A percentile compares a stretch with the other conserved stretches of the same genome.
Conservation (phyloP, 2,888 invertebrate species). For the Drepana falcataria region DNA sequence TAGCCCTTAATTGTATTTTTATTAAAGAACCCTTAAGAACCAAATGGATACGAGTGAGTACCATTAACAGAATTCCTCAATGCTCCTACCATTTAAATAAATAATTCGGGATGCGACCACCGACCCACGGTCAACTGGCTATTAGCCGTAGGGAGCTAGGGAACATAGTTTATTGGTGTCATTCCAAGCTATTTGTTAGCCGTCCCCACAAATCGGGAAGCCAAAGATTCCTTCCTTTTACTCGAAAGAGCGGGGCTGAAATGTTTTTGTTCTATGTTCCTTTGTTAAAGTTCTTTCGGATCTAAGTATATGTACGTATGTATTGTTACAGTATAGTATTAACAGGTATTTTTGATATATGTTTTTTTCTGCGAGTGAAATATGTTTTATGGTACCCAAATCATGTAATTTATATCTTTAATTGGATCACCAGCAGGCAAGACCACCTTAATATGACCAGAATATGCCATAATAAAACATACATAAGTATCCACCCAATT, state of each 20-base stretch:
- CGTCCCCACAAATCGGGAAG: conserved; percentile 38
- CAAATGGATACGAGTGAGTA: conserved; percentile 22
- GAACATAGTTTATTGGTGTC: conserved; percentile 64
- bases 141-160: conserved; percentile 67
- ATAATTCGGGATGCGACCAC: conserved; percentile 46
- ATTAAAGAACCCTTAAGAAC: conserved; percentile 15
- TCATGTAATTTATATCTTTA: no score
- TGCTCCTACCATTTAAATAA: conserved; percentile 60
- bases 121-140: conserved; percentile 53
- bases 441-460: no score
- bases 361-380: no score
- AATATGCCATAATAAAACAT: no score
- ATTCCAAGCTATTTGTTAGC: conserved; percentile 55
- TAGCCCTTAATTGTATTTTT: no score
- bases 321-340: no score
- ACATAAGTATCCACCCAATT: no score
- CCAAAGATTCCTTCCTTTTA: conserved; percentile 41
- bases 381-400: no score
- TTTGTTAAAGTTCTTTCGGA: conserved; percentile 12
- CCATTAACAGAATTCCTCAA: conserved; percentile 41
- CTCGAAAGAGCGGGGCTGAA: conserved; percentile 20
- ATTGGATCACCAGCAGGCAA: no score
- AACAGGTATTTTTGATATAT: no score
- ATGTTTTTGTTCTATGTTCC: conserved; percentile 12
- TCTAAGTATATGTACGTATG: conserved; percentile 4